A percentile compares a stretch with the other conserved stretches of the same genome.
phyloP scores from a whole-genome alignment of 1,140 invertebrate genomes.

The Drosophila nigromelanica region DNA sequence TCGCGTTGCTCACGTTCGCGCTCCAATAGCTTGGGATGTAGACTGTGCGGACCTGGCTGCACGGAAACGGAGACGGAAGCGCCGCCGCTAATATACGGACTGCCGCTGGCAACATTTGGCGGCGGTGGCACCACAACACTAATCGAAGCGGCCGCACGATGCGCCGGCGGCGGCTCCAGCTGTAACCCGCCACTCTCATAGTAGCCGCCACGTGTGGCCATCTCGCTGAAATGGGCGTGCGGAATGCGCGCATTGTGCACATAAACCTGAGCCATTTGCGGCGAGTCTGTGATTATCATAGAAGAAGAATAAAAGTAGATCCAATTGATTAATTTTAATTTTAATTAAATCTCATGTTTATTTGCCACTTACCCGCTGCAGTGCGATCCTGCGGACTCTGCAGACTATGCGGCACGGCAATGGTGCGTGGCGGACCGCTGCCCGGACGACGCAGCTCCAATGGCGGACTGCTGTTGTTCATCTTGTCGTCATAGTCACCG shows the following conservation, averaged over 20 bases:
- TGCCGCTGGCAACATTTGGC: slow-evolving; percentile 74
- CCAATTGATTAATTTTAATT: too few species aligned
- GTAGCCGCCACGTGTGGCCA: slow-evolving; percentile 73
- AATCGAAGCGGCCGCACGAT: slow-evolving; percentile 84
- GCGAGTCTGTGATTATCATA: slow-evolving; percentile 85
- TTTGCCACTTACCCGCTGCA: slow-evolving; percentile 86
- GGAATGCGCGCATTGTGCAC: slow-evolving; percentile 85
- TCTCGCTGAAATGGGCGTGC: slow-evolving; percentile 79
- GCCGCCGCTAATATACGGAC: slow-evolving; percentile 85
- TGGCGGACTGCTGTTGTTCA: slow-evolving; percentile 88
- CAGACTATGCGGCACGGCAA: slow-evolving; percentile 85
- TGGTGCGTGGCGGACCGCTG: slow-evolving; percentile 70
- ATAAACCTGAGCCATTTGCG: slow-evolving; percentile 89
- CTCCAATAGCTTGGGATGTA: slow-evolving; percentile 78
- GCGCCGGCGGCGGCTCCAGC: slow-evolving; percentile 87
- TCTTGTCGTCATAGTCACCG: slow-evolving; percentile 81
- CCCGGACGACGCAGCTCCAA: slow-evolving; percentile 88
- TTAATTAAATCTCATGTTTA: background rate
- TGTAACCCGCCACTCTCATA: slow-evolving; percentile 61
- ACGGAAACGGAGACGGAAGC: slow-evolving; percentile 54
- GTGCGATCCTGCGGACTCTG: slow-evolving; percentile 90
- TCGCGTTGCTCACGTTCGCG: slow-evolving; percentile 74
- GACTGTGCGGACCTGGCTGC: slow-evolving; percentile 62
- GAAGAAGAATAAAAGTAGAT: background rate
- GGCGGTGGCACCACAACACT: slow-evolving; percentile 83